Base-by-base conservation (phyloP, 2,113 vertebrate species). In the Lamprotornis superbus region DNA sequence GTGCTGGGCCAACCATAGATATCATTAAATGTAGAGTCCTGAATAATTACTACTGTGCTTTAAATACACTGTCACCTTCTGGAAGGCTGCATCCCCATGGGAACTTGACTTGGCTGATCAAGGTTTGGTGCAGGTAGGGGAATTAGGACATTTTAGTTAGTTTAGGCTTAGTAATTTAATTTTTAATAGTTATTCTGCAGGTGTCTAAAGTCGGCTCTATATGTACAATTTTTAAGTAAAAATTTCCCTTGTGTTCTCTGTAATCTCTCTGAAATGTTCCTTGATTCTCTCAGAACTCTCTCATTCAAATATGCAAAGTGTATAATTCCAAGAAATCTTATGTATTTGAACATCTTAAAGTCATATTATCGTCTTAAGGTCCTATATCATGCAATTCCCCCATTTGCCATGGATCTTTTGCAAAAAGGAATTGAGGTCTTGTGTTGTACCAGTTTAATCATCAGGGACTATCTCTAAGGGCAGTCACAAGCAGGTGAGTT, bases 201-300 rank as follows among this genome's bases (percentile, higher is more conserved):
- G 97, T 98, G 97, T 95, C 96, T 97, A 83, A 97, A 97, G 97
- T 97, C 89, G 0, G 79, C 83, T 97, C 96, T 97, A 68, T 96
- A 95, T 94, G 93, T 96, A 97, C 87, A 96, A 85, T 93, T 94
- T 97, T 97, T 83, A 93, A 95, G 92, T 96, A 94, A 97, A 97
- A 93, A 96, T 97, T 97, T 98, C 97, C 97, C 97, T 86, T 97
- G 97, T 71, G 98, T 96, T 97, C 69, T 63, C 81, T 93, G 91
- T 97, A 97, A 98, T 98, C 98, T 98, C 96, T 95, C 92, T 92
- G 97, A 98, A 98, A 97, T 95, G 94, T 97, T 98, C 87, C 82
- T 95, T 94, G 94, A 97, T 96, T 97, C 92, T 96, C 96, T 97
- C 86, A 95, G 96, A 97, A 96, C 94, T 97, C 94, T 97, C 94